These are phyloP conservation scores for Seira ritae DNA, from an alignment of 2,888 invertebrate genomes.

Conservation along the genomic window DNA sequence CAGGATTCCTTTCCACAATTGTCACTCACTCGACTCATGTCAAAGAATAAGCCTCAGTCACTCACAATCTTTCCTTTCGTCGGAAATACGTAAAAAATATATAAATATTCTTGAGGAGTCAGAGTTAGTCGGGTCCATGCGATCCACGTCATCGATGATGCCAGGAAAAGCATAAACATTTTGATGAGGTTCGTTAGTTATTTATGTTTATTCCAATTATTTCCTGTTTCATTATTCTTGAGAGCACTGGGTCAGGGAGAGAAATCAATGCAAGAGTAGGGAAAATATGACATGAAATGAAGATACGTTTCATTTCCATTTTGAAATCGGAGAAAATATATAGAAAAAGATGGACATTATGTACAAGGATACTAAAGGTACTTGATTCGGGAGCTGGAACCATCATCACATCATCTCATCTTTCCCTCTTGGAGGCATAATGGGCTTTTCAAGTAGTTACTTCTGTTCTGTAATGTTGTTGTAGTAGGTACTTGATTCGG, in stretches of 20 bases:
- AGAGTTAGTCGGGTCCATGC: neutral
- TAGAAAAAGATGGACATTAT: neutral
- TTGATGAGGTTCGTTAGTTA: constrained; percentile 64
- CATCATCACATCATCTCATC: neutral
- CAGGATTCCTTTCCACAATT: neutral
- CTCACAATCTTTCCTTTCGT: neutral
- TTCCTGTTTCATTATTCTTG: constrained; percentile 41
- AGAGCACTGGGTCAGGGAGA: neutral
- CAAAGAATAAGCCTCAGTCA: neutral
- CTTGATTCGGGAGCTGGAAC: neutral
- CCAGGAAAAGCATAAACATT: constrained; percentile 64
- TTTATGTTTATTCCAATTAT: constrained; percentile 65
- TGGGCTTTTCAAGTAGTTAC: neutral
- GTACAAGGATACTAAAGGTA: neutral
- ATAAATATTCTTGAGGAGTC: neutral
- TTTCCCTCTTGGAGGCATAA: neutral
- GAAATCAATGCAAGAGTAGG: neutral
- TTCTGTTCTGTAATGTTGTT: too few relatives aligned
- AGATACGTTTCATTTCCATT: neutral
- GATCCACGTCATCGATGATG: neutral
- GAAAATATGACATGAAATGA: neutral
- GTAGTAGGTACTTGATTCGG: neutral
- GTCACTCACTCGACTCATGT: neutral
- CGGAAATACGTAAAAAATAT: neutral
- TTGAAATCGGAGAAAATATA: constrained; percentile 2